A percentile compares a stretch with the other conserved stretches of the same genome.
Conservation (phyloP, 1,140 invertebrate genomes). For the Bombus confusus region DNA sequence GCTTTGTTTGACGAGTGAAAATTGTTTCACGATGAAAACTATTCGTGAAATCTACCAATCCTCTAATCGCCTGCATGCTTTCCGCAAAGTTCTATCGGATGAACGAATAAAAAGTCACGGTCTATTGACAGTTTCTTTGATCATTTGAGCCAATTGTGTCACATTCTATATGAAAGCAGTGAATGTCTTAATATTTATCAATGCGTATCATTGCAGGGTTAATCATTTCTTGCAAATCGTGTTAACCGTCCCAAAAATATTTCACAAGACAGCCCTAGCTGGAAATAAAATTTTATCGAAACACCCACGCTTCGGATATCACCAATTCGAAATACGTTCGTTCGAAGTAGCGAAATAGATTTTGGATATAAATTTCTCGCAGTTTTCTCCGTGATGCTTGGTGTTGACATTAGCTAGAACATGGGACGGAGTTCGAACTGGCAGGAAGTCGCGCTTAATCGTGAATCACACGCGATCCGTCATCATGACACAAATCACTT, state of each 20-base stretch:
- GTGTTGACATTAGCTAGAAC: background rate
- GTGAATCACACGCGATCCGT: constrained; percentile 18
- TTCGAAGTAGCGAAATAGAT: background rate
- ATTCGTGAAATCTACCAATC: background rate
- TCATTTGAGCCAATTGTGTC: too few relatives aligned
- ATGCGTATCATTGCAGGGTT: too few relatives aligned
- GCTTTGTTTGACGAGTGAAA: background rate
- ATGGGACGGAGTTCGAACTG: background rate
- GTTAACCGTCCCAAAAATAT: too few relatives aligned
- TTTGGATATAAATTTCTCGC: background rate
- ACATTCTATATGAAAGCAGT: too few relatives aligned
- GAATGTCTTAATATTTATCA: too few relatives aligned
- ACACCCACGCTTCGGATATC: background rate
- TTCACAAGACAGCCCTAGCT: too few relatives aligned
- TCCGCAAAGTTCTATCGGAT: too few relatives aligned
- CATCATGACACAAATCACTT: constrained; percentile 33
- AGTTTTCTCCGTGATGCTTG: background rate
- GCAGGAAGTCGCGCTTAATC: background rate
- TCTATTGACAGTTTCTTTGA: too few relatives aligned
- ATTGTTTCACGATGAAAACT: background rate
- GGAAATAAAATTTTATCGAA: background rate
- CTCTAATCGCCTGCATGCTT: background rate
- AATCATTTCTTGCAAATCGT: too few relatives aligned
- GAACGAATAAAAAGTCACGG: too few relatives aligned
- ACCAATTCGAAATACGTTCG: too few relatives aligned